Evolutionary conservation across 2,888 invertebrate species (phyloP), one percentile per base, ranked within the genome.

Genomic region (Bellardia pandia): DNA sequence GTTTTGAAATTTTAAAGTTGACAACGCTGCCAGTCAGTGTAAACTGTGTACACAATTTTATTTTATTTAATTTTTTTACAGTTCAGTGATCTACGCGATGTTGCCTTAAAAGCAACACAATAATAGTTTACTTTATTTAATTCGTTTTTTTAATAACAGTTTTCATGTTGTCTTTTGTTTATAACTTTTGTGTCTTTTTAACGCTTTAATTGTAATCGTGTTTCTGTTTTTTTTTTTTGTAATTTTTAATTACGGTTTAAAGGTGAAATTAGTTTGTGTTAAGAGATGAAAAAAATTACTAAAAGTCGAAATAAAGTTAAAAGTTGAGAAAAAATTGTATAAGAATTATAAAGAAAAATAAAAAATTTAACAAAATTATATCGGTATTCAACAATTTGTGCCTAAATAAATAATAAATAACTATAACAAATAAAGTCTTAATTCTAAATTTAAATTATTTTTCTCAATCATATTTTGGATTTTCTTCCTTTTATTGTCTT

Each of bases 61-160:
- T 56, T 74, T 48, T 8, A 53, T 69, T 64, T 45, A 23, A 23
- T 23, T 71, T 33, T 78, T 82, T 75, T 87, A 81, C 82, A 89
- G 89, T 90, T 90, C 89, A 91, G 91, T 91, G 90, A 91, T 91
- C 90, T 89, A 89, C 90, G 89, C 88, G 90, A 88, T 91, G 90
- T 90, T 90, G 90, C 81, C 84, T 71, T 84, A 86, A 88, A 75
- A 88, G 74, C 89, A 90, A 88, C 7, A 23, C 1, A 33, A 30
- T n/a, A 40, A 40, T 16, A 58, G 42, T 40, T 51, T 62, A 68
- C 7, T n/a, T 64, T 81, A 42, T 64, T 82, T 37, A 45, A 40
- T 62, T 60, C 9, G 3, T 60, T 69, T 58, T 40, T 23, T 23
- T 23, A 23, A 60, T 45, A 60, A 40, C 48, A 13, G 33, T 13